Evolutionary conservation across 2,113 vertebrate species (phyloP).

Genomic region (Penelope pileata): DNA sequence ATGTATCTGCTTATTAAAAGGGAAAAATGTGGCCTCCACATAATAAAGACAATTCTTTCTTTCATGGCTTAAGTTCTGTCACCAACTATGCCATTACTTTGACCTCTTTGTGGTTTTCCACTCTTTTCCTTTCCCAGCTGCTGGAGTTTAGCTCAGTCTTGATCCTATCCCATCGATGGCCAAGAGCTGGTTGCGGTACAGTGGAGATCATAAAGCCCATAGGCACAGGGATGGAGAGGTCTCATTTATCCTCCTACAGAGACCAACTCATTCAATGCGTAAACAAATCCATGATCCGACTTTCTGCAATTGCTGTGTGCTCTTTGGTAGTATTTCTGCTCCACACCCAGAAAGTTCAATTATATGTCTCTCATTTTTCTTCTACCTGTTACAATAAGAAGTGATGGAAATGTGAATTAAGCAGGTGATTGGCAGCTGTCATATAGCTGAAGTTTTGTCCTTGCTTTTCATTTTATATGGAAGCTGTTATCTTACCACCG

Average conservation of each 20-base stretch:
- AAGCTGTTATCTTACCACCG: neutral
- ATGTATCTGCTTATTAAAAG: neutral
- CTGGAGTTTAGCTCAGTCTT: neutral
- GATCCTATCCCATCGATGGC: neutral
- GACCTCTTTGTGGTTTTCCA: neutral
- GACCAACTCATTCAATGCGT: neutral
- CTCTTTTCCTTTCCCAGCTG: neutral
- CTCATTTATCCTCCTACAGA: neutral
- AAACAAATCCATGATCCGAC: neutral
- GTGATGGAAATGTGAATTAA: neutral
- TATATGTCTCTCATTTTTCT: neutral
- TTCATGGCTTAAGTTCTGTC: neutral
- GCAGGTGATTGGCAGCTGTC: neutral
- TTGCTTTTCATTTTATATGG: neutral
- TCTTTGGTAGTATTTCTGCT: neutral
- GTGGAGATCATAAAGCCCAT: neutral
- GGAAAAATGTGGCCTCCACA: neutral
- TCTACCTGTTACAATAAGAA: neutral
- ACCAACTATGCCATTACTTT: neutral
- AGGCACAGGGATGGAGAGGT: accelerated
- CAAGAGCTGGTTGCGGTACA: neutral
- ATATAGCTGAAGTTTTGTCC: neutral
- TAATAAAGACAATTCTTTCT: neutral
- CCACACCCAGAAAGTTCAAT: neutral
- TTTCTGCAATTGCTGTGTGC: neutral